These are phyloP conservation scores for Fissipunctia ypsillon DNA, from an alignment of 2,888 invertebrate genomes.

Conservation along the genomic window DNA sequence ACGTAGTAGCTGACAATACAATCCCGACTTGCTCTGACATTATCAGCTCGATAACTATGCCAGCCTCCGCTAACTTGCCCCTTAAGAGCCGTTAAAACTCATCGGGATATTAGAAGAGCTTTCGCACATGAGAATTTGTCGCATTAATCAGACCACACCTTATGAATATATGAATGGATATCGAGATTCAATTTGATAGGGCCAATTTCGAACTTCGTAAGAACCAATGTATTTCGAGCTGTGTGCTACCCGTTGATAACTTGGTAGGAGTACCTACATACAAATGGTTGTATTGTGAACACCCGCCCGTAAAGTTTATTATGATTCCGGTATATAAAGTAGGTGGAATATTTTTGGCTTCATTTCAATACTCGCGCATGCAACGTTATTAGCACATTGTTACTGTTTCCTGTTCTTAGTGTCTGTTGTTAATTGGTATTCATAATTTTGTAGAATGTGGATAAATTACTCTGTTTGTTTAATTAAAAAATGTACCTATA, in stretches of 20 bases:
- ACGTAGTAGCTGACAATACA: slow-evolving; percentile 76
- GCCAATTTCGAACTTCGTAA: slow-evolving; percentile 62
- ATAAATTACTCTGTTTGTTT: not conserved
- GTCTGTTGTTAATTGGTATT: slow-evolving; percentile 14
- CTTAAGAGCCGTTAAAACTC: slow-evolving; percentile 73
- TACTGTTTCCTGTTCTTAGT: not conserved
- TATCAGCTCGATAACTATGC: slow-evolving; percentile 74
- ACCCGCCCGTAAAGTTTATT: slow-evolving; percentile 51
- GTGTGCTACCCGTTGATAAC: slow-evolving; percentile 22
- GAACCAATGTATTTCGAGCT: slow-evolving; percentile 43
- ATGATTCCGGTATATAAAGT: slow-evolving; percentile 33
- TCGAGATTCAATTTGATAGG: slow-evolving; percentile 72
- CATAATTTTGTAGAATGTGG: slow-evolving; percentile 9
- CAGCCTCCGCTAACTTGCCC: slow-evolving; percentile 63
- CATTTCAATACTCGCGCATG: slow-evolving; percentile 40
- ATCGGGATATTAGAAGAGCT: slow-evolving; percentile 68
- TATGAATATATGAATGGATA: slow-evolving; percentile 74
- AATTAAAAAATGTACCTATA: not conserved
- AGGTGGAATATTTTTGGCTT: slow-evolving; percentile 40
- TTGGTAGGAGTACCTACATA: slow-evolving; percentile 28
- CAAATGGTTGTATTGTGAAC: slow-evolving; percentile 52
- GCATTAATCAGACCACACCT: slow-evolving; percentile 78
- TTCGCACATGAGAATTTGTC: slow-evolving; percentile 75
- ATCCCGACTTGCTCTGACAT: slow-evolving; percentile 69
- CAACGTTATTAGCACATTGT: not conserved